Conservation (phyloP, 2,888 invertebrate species). For the Ennomos erosarius region DNA sequence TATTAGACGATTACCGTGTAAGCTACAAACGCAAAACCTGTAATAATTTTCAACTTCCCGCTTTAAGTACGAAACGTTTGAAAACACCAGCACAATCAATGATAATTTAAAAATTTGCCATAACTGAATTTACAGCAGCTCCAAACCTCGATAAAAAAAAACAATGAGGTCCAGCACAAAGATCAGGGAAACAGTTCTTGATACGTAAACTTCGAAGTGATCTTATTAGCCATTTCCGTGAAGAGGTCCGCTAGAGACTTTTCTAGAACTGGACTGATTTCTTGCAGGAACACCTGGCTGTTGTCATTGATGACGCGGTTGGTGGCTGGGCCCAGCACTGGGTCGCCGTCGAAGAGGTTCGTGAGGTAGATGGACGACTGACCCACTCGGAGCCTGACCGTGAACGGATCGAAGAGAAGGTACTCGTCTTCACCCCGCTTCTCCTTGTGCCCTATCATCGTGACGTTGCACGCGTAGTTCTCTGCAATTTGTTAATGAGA, state of each 20-base stretch:
- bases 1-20: too few relatives aligned
- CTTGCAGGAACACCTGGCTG: conserved; percentile 87
- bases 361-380: conserved; percentile 86
- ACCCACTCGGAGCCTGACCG: conserved; percentile 85
- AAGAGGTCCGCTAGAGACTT: conserved; percentile 87
- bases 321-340: conserved; percentile 87
- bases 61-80: too few relatives aligned
- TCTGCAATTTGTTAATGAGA: conserved; percentile 67
- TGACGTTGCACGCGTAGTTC: conserved; percentile 87
- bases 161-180: conserved; percentile 25
- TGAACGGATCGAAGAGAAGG: conserved; percentile 87
- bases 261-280: conserved; percentile 88
- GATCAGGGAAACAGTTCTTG: conserved; percentile 88
- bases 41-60: too few relatives aligned
- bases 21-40: too few relatives aligned
- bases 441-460: conserved; percentile 86
- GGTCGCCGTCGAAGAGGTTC: conserved; percentile 88
- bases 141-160: conserved; percentile 17
- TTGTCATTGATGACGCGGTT: conserved; percentile 89
- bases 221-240: conserved; percentile 89
- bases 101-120: too few relatives aligned
- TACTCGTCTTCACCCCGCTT: conserved; percentile 84
- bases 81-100: too few relatives aligned
- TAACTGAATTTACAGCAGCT: too few relatives aligned
- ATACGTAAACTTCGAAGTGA: conserved; percentile 88